Conservation (phyloP, 2,113 vertebrate species). For the Seriola quinqueradiata region DNA sequence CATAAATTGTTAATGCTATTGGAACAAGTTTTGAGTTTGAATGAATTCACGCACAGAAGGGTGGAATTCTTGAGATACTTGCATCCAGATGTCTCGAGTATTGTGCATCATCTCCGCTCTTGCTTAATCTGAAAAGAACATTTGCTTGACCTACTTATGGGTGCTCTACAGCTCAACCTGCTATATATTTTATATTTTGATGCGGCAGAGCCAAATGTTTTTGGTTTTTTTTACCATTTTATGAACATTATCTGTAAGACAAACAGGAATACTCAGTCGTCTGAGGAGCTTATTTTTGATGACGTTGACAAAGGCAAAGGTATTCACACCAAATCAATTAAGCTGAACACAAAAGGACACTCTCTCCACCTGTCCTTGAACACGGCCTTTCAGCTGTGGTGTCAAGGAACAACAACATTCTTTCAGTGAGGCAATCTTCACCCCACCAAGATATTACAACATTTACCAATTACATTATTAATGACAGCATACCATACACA, state of each 20-base stretch:
- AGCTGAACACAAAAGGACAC: conserved; percentile 42
- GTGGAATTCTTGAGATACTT: conserved; percentile 65
- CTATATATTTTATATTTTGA: conserved; percentile 60
- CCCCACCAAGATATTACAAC: neutral
- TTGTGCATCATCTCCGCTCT: conserved; percentile 63
- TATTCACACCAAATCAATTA: conserved; percentile 36
- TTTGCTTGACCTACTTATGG: conserved; percentile 75
- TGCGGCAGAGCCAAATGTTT: conserved; percentile 9
- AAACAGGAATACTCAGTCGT: conserved; percentile 9
- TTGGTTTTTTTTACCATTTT: conserved; percentile 23
- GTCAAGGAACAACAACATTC: conserved; percentile 44
- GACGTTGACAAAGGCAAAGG: conserved; percentile 12
- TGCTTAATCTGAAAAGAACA: conserved; percentile 64
- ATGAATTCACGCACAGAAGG: conserved; percentile 47
- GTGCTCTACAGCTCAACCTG: conserved; percentile 41
- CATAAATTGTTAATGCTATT: conserved; percentile 57
- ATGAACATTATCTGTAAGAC: conserved; percentile 29
- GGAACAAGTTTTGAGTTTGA: conserved; percentile 53
- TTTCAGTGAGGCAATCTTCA: neutral
- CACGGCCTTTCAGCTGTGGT: conserved; percentile 47
- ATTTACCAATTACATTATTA: neutral
- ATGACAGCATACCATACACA: neutral
- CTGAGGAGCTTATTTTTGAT: conserved; percentile 35
- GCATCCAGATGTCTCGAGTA: conserved; percentile 71
- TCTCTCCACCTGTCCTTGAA: conserved; percentile 55